Evolutionary conservation across 2,888 invertebrate genomes (phyloP).

Genomic region (Petrolisthes cinctipes): DNA sequence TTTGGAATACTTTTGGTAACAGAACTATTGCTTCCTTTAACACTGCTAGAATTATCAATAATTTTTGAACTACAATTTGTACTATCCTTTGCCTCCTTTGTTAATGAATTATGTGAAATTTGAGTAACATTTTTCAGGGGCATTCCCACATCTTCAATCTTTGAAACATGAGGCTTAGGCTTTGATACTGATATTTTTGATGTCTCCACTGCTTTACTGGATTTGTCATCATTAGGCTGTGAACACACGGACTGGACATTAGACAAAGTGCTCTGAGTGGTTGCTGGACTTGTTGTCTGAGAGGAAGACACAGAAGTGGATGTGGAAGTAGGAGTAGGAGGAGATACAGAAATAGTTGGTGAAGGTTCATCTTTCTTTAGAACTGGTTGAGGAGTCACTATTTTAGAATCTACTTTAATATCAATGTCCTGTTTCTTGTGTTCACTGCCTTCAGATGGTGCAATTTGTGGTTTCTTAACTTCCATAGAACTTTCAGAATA

Average conservation of each 20-base stretch:
- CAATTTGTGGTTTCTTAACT: neutral
- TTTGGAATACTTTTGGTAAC: constrained; percentile 1
- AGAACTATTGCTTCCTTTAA: constrained; percentile 32
- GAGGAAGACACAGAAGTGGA: constrained; percentile 34
- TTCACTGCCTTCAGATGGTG: constrained; percentile 10
- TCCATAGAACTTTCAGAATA: constrained; percentile 8
- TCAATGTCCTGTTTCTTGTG: constrained; percentile 19
- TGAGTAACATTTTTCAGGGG: constrained; percentile 21
- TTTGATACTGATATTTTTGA: neutral
- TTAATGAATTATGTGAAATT: neutral
- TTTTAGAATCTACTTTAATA: constrained; percentile 41
- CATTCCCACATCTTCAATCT: constrained; percentile 19
- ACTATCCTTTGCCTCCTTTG: constrained; percentile 48
- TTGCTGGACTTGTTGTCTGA: constrained; percentile 1
- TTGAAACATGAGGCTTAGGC: constrained; percentile 3
- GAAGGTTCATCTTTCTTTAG: constrained; percentile 22
- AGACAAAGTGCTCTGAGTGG: constrained; percentile 2
- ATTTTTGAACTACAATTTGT: constrained; percentile 55
- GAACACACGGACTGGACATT: neutral
- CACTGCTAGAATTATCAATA: constrained; percentile 35
- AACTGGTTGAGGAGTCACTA: constrained; percentile 28
- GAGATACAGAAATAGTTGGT: neutral
- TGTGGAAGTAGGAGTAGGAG: constrained; percentile 20
- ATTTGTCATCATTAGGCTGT: constrained; percentile 8
- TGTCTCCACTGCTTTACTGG: neutral